A percentile compares a stretch with the other conserved stretches of the same genome.
These are phyloP conservation scores for Helostoma temminkii DNA, from an alignment of 2,797 vertebrate genomes.

Conservation along the genomic window DNA sequence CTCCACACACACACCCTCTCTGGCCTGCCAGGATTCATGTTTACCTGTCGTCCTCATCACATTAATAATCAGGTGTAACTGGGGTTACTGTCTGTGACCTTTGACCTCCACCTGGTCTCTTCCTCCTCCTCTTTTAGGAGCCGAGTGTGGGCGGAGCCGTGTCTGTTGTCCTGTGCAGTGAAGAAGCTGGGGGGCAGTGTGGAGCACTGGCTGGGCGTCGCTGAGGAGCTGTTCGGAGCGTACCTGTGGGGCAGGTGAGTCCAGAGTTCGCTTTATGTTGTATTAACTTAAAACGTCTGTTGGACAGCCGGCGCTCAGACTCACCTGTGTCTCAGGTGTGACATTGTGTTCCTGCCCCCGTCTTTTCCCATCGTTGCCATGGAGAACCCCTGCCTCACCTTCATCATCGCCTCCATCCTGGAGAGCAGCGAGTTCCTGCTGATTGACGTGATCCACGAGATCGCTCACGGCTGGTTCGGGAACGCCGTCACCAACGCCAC, in stretches of 20 bases:
- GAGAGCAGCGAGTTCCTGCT: constrained; percentile 96
- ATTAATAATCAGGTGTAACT: background rate
- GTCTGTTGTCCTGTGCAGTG: constrained; percentile 91
- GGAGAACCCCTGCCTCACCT: constrained; percentile 98
- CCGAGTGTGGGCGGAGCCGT: constrained; percentile 97
- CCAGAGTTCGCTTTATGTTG: rapidly evolving
- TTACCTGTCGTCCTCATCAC: background rate
- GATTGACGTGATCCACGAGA: constrained; percentile 95
- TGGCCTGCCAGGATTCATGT: too few relatives aligned
- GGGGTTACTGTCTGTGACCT: background rate
- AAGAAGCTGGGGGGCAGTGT: constrained; percentile 93
- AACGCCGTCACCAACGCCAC: constrained; percentile 97
- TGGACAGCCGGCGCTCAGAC: background rate
- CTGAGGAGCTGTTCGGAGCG: constrained; percentile 92
- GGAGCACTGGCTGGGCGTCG: constrained; percentile 92
- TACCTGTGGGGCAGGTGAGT: constrained; percentile 96
- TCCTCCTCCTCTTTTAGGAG: constrained; percentile 76
- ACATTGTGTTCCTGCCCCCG: constrained; percentile 97
- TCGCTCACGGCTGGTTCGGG: constrained; percentile 97
- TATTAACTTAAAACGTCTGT: background rate
- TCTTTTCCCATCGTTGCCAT: constrained; percentile 98
- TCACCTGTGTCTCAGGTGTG: constrained; percentile 84
- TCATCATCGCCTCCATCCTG: constrained; percentile 97
- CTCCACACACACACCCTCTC: too few relatives aligned
- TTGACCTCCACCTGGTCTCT: background rate